phyloP scores from a whole-genome alignment of 2,888 invertebrate species.

The Nebria salina region DNA sequence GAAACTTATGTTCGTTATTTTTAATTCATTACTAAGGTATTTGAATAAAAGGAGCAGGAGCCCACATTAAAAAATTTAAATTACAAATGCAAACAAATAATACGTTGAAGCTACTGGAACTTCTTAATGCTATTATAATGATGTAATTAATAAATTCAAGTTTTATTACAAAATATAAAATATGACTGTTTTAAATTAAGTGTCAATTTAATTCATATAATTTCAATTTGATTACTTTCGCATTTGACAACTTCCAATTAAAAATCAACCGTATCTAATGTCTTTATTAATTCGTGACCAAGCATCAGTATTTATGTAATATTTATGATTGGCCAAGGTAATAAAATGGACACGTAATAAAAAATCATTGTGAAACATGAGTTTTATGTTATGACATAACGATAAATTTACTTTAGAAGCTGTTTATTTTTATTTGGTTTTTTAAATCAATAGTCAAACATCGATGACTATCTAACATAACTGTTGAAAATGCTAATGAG shows the following conservation, averaged over 20 bases:
- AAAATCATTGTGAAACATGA: neutral
- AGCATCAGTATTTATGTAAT: neutral
- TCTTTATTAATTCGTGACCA: slow-evolving; percentile 3
- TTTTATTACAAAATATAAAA: neutral
- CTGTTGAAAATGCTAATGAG: neutral
- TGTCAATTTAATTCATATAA: neutral
- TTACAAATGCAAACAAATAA: neutral
- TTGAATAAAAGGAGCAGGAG: no score
- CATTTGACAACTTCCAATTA: neutral
- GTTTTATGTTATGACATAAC: neutral
- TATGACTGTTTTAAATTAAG: neutral
- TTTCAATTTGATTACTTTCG: neutral
- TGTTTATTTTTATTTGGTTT: neutral
- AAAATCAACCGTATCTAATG: slow-evolving; percentile 9
- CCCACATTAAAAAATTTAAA: neutral
- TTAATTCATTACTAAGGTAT: no score
- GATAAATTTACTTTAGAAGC: neutral
- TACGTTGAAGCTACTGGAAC: neutral
- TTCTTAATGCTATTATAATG: neutral
- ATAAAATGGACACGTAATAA: slow-evolving; percentile 7
- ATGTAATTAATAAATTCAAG: neutral
- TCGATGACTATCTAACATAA: neutral
- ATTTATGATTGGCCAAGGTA: slow-evolving; percentile 1
- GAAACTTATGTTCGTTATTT: neutral
- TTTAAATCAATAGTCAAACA: neutral